Evolutionary conservation across 23 tunicate species (phyloP), one percentile per base, ranked within the genome.

Genomic region (Corella eumyota): DNA sequence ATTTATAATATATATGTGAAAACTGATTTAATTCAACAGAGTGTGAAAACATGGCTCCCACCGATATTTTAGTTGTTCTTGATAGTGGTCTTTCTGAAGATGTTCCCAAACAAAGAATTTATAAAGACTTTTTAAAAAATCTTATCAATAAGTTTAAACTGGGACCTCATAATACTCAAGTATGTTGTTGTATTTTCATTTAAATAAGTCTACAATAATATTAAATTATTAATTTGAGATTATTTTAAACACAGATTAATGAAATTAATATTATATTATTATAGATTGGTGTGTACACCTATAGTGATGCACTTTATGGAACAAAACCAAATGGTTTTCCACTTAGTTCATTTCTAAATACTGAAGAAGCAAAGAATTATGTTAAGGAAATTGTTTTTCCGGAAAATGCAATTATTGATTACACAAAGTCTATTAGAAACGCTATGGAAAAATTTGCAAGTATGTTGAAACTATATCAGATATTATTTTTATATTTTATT

Each of bases 41-140:
- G 25, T 75, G 81, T 40, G 30, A 25, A 22, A 55, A 55, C 72
- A 75, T 75, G 81, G 58, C 65, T 4, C 59, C 81, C 23, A 75
- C 81, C 29, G 81, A 75, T 38, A 30, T 75, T 13, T 20, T 75
- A 19, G 66, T 75, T 30, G 45, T 75, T 19, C 65, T 75, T 37
- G 81, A 75, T 40, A 73, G 81, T 22, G 37, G 67, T 6, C 15
- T 21, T 26, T 25, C 32, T 0, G 34, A 21, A 1, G n/a, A n/a
- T n/a, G n/a, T n/a, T n/a, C n/a, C n/a, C n/a, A n/a, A n/a, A n/a
- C n/a, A n/a, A n/a, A n/a, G n/a, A n/a, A n/a, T n/a, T n/a, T n/a
- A 60, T 45, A 71, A 60, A 34, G 22, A 33, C 32, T 38, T 71
- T 2, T 23, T 71, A 2, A 25, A 58, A 30, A 60, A 32, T 28